Base-by-base conservation (phyloP, 64 coral and sea anemone species). In the Pachyseris speciosa region DNA sequence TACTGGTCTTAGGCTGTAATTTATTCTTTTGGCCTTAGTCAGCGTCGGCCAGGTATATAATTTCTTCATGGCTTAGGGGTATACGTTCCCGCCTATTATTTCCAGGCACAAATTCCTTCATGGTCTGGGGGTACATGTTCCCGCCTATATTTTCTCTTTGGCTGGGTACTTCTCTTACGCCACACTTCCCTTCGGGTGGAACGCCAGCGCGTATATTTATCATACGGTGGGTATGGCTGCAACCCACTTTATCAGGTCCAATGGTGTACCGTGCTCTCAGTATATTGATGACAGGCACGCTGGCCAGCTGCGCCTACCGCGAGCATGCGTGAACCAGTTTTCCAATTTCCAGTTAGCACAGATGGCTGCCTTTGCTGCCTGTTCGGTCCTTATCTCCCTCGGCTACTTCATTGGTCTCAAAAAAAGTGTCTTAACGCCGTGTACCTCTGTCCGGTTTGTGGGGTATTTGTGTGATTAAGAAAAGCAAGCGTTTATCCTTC, bases 401-500 rank as follows among this genome's bases (percentile, higher is more conserved):
- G 2, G 73, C 40, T 76, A 76, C 26, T 70, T 70, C 0, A 76
- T 76, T 48, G 73, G 73, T 41, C 39, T 76, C 31, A 76, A 76
- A 48, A n/a, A 76, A 76, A n/a, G 73, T 12, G 34, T 34, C 36
- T 37, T 75, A 22, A 43, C 37, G 17, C 71, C 71, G 17, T 22
- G 20, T 22, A 75, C 71, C 36, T 32, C 34, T 26, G 73, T 76
- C 31, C 0, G 73, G n/a, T 76, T 76, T 48, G 17, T 48, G 31
- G 73, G 73, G n/a, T 76, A 76, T 48, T 26, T 80, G 45, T n/a
- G n/a, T 45, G 50, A 80, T 34, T 80, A 40, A 37, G 27, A 52
- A 9, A 55, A 80, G 31, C 51, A 80, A 67, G 74, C 72, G 6
- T 90, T 90, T 44, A 26, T 79, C 29, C 11, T 90, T 8, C 87